Conservation (phyloP, 2,797 vertebrate species). For the Acanthiza pusilla region DNA sequence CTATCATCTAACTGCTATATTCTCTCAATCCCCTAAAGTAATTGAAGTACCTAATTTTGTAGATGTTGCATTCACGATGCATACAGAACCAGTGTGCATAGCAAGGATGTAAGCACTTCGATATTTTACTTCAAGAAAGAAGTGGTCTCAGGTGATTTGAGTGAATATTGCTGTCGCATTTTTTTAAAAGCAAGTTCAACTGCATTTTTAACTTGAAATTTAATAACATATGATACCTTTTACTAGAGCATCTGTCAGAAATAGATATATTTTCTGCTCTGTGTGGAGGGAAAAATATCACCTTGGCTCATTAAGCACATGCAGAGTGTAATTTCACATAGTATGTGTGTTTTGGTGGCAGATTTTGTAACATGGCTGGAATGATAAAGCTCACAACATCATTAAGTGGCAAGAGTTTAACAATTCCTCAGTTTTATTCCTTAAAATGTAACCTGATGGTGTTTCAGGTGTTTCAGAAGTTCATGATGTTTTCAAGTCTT, state of each 20-base stretch:
- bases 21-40: not conserved
- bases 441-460: not conserved
- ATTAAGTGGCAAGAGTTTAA: not conserved
- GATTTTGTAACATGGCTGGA: not conserved
- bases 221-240: not conserved
- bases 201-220: not conserved
- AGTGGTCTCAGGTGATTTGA: not conserved
- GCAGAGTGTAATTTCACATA: not conserved
- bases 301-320: not conserved
- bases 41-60: constrained; percentile 12
- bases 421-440: not conserved
- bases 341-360: not conserved
- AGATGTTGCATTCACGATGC: not conserved
- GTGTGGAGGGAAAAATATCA: not conserved
- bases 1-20: not conserved
- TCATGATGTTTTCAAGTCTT: not conserved
- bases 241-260: not conserved
- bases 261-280: not conserved
- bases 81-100: constrained; percentile 1
- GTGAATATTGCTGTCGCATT: not conserved
- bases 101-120: not conserved
- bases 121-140: not conserved
- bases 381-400: not conserved
- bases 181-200: not conserved
- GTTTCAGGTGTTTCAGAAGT: not conserved